Percentiles rank a stretch among this genome's conserved stretches.
Evolutionary conservation across 1,140 invertebrate species (phyloP).

Genomic region (Drosophila sechellia): DNA sequence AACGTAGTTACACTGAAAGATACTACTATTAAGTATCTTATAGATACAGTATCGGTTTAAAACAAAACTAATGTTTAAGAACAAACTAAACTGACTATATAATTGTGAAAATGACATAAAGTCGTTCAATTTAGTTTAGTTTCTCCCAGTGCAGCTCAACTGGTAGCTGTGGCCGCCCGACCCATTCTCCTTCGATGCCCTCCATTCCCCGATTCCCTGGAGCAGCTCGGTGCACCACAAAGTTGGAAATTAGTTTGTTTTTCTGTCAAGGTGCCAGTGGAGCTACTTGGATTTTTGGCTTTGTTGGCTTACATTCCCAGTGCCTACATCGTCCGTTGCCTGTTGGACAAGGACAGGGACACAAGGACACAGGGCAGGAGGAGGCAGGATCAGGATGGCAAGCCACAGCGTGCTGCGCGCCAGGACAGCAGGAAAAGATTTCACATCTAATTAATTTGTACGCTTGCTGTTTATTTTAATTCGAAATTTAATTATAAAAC

Average conservation of each 20-base stretch:
- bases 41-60: not conserved
- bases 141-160: constrained; percentile 24
- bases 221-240: constrained; percentile 47
- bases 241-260: constrained; percentile 59
- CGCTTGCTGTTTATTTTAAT: constrained; percentile 2
- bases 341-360: not conserved
- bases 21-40: no score
- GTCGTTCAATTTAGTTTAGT: not conserved
- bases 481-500: constrained; percentile 1
- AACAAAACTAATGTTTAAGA: no score
- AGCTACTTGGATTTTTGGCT: constrained; percentile 47
- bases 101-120: no score
- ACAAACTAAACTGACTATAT: no score
- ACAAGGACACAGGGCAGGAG: not conserved
- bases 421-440: not conserved
- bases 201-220: constrained; percentile 17
- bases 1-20: constrained; percentile 14
- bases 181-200: not conserved
- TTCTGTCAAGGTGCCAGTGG: constrained; percentile 47
- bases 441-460: constrained; percentile 6
- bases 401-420: no score
- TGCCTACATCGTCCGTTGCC: not conserved
- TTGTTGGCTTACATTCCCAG: constrained; percentile 46
- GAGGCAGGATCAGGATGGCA: not conserved
- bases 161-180: constrained; percentile 39